Evolutionary conservation across 2,797 vertebrate species (phyloP).

Genomic region (Mormyrus hasselquistii): DNA sequence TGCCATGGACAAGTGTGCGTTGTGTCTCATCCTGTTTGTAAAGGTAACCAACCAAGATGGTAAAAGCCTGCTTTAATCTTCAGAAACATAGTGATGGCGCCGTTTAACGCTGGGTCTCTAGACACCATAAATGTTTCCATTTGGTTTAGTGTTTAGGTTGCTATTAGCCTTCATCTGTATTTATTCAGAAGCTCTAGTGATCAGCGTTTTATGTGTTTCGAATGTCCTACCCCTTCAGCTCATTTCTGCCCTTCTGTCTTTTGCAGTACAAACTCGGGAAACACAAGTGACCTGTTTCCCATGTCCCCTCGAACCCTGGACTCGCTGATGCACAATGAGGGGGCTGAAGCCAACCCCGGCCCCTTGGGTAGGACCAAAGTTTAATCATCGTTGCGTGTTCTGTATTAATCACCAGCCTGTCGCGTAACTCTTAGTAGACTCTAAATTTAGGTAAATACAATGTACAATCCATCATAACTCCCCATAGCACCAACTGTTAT

Average conservation of each 20-base stretch:
- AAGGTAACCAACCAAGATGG: not conserved
- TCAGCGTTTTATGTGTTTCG: not conserved
- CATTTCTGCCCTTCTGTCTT: not conserved
- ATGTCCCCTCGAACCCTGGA: slow-evolving; percentile 97
- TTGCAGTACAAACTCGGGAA: slow-evolving; percentile 90
- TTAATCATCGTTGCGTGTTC: not conserved
- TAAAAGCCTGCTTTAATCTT: not conserved
- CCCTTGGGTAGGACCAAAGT: slow-evolving; percentile 13
- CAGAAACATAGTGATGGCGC: not conserved
- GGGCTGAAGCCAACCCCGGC: slow-evolving; percentile 9
- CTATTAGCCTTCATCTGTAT: not conserved
- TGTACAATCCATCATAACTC: not conserved
- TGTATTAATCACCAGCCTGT: not conserved
- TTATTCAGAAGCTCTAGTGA: not conserved
- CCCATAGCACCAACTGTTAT: not conserved
- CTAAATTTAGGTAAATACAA: not conserved
- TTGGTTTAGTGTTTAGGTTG: not conserved
- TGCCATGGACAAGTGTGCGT: not conserved
- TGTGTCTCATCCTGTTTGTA: not conserved
- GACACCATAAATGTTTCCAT: not conserved
- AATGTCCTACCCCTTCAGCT: not conserved
- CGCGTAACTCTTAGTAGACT: not conserved
- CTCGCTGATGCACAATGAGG: slow-evolving; percentile 78
- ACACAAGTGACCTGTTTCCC: slow-evolving; percentile 91
- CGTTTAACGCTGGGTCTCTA: not conserved